Base-by-base conservation (phyloP, 2,888 invertebrate genomes). In the Amphipyra berbera region DNA sequence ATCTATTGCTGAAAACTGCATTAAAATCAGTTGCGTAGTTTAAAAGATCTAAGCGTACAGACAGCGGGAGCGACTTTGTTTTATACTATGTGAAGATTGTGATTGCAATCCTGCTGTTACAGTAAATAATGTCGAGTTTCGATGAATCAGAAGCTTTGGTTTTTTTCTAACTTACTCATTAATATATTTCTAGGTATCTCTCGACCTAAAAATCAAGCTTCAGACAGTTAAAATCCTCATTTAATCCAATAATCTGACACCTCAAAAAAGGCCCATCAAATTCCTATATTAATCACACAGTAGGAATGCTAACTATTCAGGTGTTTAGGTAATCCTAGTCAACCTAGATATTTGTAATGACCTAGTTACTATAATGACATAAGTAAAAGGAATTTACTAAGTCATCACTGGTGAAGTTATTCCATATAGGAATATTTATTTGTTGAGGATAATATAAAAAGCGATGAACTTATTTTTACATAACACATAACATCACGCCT, bases 301-400 rank as follows among this genome's bases (percentile, higher is more conserved):
- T 0, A 52, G 38, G 40, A 33, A 66, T 47, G 67, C 44, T 14
- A 52, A 33, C 13, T 37, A 72, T 59, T 64, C 41, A 71, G 66
- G 46, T 72, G 47, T 30, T 45, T 38, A 37, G 54, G 41, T 55
- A 40, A 67, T 46, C n/a, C 37, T 66, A 46, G 30, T 21, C 59
- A 59, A 59, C 68, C 68, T 64, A 69, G 66, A 65, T 71, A 12
- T 8, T 14, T 37, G 27, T 49, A 30, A 41, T 38, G 63, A 70
- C 56, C 64, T 56, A 56, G 55, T 35, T 33, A 37, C 10, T 42
- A 21, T 54, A 8, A n/a, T 12, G 38, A 14, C 35, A n/a, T 9
- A 21, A n/a, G n/a, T n/a, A n/a, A 14, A 30, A 71, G 44, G 52
- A 53, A 64, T 56, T 52, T 30, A 8, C 7, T 13, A 13, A 35